A percentile compares a stretch with the other conserved stretches of the same genome.
These are phyloP conservation scores for Phyllotis vaccarum DNA, from an alignment of 2,797 vertebrate genomes.

Conservation along the genomic window DNA sequence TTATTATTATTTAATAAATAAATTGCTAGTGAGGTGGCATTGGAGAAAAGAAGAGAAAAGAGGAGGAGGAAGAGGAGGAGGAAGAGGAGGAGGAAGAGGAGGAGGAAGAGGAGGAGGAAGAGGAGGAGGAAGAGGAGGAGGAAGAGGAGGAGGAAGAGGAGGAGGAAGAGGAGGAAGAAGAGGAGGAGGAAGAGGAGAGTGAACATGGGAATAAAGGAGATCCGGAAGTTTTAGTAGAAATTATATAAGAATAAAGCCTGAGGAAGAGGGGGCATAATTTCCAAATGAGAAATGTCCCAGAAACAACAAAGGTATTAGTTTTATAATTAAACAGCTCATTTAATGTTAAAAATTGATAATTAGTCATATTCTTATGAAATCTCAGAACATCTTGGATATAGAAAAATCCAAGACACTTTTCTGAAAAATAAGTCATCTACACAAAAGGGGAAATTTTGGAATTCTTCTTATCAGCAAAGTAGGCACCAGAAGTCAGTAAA, in stretches of 20 bases:
- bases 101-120: background rate
- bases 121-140: background rate
- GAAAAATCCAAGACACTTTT: conserved; percentile 3
- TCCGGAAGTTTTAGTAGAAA: background rate
- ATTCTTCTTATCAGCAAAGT: conserved; percentile 22
- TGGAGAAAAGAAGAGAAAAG: background rate
- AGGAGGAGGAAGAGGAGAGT: too few species aligned
- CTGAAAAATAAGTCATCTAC: conserved; percentile 13
- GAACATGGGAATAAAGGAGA: background rate
- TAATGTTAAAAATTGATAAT: conserved; percentile 68
- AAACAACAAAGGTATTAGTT: conserved; percentile 59
- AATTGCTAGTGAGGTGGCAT: background rate
- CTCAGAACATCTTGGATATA: background rate
- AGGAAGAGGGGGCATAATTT: background rate
- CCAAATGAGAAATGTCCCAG: conserved; percentile 4
- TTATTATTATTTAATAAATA: background rate
- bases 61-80: background rate
- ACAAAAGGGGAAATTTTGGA: conserved; percentile 8
- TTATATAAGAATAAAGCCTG: background rate
- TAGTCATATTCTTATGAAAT: conserved; percentile 58
- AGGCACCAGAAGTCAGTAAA: conserved; percentile 34
- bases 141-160: background rate
- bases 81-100: fast-evolving
- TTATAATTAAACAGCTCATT: conserved; percentile 46
- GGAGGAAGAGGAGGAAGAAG: background rate